Base-by-base conservation (phyloP, 2,888 invertebrate species). In the Cosmorhoe ocellata region DNA sequence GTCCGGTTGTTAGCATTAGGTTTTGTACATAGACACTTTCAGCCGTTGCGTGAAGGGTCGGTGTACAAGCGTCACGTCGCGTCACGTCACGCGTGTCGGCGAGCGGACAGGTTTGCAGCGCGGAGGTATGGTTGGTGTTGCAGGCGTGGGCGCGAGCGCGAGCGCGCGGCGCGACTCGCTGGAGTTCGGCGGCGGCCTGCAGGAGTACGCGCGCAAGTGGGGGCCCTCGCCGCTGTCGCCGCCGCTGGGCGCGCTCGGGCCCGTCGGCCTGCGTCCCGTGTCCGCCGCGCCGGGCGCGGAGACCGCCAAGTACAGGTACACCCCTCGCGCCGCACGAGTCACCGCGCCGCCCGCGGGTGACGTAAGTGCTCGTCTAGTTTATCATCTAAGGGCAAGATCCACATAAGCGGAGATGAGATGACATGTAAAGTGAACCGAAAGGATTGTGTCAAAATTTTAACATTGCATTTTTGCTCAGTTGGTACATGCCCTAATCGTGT, bases 251-350 rank as follows among this genome's bases (percentile, higher is more conserved):
- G 92, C 92, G 69, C 93, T 93, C 56, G 94, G 94, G 48, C 88
- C 79, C 90, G 72, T 96, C 73, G 95, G 96, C 64, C 91, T 92
- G 71, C 83, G 93, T 57, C 82, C 90, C 72, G 90, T 91, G 53
- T 89, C 89, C 63, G 90, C 90, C 69, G 98, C 98, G 56, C 98
- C 98, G 30, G 98, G 98, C 61, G 97, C 98, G 1, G 98, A 98
- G 90, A 95, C 95, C 64, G 92, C 92, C 67, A 94, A 93, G 81
- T 93, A 93, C 81, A 92, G 95, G 84, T 94, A 84, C 74, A 42
- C 59, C n/a, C n/a, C 28, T n/a, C 14, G 0, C 33, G n/a, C n/a
- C n/a, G n/a, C n/a, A n/a, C n/a, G n/a, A n/a, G n/a, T n/a, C n/a
- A n/a, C n/a, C n/a, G n/a, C n/a, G n/a, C n/a, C n/a, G n/a, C n/a